Conservation (phyloP, 2,888 invertebrate genomes). For the Serrognathus titanus region DNA sequence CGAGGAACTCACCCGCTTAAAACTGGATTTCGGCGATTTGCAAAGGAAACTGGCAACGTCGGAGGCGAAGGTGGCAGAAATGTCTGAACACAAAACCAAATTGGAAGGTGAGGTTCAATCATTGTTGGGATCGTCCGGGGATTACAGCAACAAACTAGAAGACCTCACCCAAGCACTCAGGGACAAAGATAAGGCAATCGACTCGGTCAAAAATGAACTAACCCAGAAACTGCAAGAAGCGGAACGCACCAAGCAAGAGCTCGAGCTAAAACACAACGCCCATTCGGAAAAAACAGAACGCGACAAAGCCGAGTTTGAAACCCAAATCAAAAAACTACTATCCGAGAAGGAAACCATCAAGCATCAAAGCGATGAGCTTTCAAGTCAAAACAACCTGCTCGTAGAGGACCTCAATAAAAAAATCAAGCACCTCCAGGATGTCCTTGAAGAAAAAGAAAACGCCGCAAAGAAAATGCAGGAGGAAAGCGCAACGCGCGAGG, state of each 20-base stretch:
- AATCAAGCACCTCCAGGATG: slow-evolving; percentile 39
- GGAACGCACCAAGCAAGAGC: slow-evolving; percentile 27
- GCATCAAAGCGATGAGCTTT: slow-evolving; percentile 46
- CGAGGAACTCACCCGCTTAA: slow-evolving; percentile 47
- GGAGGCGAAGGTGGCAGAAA: slow-evolving; percentile 52
- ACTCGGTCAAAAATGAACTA: slow-evolving; percentile 29
- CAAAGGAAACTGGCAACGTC: slow-evolving; percentile 56
- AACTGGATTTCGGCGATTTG: slow-evolving; percentile 57
- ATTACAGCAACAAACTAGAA: slow-evolving; percentile 32
- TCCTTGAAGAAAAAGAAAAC: slow-evolving; percentile 49
- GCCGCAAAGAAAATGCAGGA: slow-evolving; percentile 51
- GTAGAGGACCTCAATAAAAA: slow-evolving; percentile 33
- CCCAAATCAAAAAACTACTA: slow-evolving; percentile 30
- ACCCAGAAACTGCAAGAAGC: slow-evolving; percentile 33
- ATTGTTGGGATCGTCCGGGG: slow-evolving; percentile 32
- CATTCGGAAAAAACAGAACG: slow-evolving; percentile 32
- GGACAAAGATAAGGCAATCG: slow-evolving; percentile 33
- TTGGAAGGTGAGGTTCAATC: slow-evolving; percentile 56
- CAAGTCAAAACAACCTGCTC: slow-evolving; percentile 40
- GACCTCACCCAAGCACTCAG: slow-evolving; percentile 32
- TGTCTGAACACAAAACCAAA: slow-evolving; percentile 54
- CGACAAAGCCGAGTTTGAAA: slow-evolving; percentile 46
- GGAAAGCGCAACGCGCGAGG: slow-evolving; percentile 37
- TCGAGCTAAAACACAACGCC: slow-evolving; percentile 27
- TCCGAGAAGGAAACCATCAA: slow-evolving; percentile 44